Evolutionary conservation across 2,888 invertebrate species (phyloP), one percentile per base, ranked within the genome.

Genomic region (Anticlea derivata): DNA sequence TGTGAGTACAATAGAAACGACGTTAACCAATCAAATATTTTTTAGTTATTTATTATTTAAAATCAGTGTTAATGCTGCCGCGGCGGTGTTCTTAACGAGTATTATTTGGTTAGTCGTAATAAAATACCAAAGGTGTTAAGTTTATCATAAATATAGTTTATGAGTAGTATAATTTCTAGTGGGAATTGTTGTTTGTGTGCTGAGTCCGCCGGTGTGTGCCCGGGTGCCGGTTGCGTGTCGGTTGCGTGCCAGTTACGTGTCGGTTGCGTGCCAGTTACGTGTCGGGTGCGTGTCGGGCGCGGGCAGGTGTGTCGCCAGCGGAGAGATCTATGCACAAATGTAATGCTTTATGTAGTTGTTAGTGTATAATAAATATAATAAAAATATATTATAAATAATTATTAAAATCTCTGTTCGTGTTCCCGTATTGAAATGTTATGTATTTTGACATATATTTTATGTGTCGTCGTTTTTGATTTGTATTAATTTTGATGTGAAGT

Each of bases 311-410:
- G 49, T 31, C 37, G 45, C 38, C 44, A 50, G 67, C 63, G 70
- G 71, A 59, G 60, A 61, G 68, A 63, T 68, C 70, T 65, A 70
- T 67, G 80, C 86, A 84, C 83, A 80, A 83, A 75, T 71, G 72
- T 79, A 79, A 83, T 83, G 87, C 87, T 87, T 87, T 83, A 85
- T 81, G 80, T 87, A 86, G 82, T 72, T 65, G 71, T 81, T 86
- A 84, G 80, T 79, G 75, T 81, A 81, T 74, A 66, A 58, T 61
- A 56, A 62, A 54, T 55, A 65, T 61, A 55, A 63, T 64, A 57
- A 63, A 55, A 63, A 62, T 63, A 72, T 65, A 68, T 61, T 67
- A 75, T 74, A 66, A 71, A 72, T 48, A 44, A 53, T 39, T 33
- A 44, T 48, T 44, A 44, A 75, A 75, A 73, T 78, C 66, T 78